A percentile compares a stretch with the other conserved stretches of the same genome.
These are phyloP conservation scores for Heteromurus nitidus DNA, from an alignment of 2,888 invertebrate species.

Conservation along the genomic window DNA sequence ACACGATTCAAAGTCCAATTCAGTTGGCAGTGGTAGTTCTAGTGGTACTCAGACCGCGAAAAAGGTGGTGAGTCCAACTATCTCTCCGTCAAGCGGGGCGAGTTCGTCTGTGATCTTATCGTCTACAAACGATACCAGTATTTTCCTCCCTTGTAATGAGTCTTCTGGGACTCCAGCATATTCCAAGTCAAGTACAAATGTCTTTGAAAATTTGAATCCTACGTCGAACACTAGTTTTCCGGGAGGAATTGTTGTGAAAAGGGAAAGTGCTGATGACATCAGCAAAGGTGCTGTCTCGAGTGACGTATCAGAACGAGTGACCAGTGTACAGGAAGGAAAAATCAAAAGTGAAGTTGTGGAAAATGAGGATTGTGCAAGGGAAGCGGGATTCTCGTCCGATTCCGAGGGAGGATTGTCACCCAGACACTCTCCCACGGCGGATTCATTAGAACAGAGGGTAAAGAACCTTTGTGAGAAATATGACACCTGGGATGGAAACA, in stretches of 20 bases:
- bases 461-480: constrained; percentile 94
- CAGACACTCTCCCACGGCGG: constrained; percentile 75
- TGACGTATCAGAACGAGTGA: constrained; percentile 45
- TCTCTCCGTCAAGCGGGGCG: constrained; percentile 65
- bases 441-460: constrained; percentile 91
- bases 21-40: constrained; percentile 29
- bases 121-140: constrained; percentile 71
- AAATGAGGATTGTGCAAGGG: constrained; percentile 55
- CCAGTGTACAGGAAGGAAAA: constrained; percentile 34
- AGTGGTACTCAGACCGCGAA: constrained; percentile 36
- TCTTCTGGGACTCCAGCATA: constrained; percentile 55
- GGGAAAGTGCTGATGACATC: constrained; percentile 47
- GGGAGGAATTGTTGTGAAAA: constrained; percentile 26
- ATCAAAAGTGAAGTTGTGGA: constrained; percentile 24
- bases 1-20: constrained; percentile 44
- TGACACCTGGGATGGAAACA: constrained; percentile 87
- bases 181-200: constrained; percentile 66
- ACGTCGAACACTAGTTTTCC: constrained; percentile 49
- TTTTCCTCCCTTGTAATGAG: constrained; percentile 67
- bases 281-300: constrained; percentile 57
- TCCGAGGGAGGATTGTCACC: constrained; percentile 83
- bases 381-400: constrained; percentile 83
- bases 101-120: constrained; percentile 70
- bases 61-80: constrained; percentile 61
- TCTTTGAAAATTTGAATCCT: constrained; percentile 52